phyloP scores from a whole-genome alignment of 2,797 vertebrate species.

The Scarus forsteni region DNA sequence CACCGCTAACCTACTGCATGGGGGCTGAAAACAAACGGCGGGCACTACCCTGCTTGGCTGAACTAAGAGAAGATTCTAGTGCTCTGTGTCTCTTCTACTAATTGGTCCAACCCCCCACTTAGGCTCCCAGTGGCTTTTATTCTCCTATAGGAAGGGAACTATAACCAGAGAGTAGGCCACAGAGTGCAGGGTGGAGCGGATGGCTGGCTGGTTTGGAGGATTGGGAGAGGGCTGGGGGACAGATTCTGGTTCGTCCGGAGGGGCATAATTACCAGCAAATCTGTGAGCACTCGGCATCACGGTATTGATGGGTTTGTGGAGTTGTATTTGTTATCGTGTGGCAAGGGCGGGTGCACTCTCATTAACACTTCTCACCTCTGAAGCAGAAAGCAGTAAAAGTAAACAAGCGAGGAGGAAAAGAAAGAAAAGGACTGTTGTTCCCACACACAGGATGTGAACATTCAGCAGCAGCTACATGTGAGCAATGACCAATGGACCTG shows the following conservation, averaged over 20 bases:
- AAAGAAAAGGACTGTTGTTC: conserved; percentile 27
- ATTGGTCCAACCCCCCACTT: conserved; percentile 64
- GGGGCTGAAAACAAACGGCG: conserved; percentile 47
- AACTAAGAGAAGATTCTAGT: conserved; percentile 60
- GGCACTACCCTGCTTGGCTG: conserved; percentile 55
- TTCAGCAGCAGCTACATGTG: not conserved
- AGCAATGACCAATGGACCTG: not conserved
- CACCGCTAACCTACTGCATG: conserved; percentile 39
- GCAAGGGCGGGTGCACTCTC: conserved; percentile 54
- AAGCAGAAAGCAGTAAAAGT: conserved; percentile 54
- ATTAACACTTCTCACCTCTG: conserved; percentile 79
- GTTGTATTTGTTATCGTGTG: conserved; percentile 64
- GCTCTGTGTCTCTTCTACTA: conserved; percentile 64
- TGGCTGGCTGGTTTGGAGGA: conserved; percentile 11
- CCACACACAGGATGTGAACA: conserved; percentile 4
- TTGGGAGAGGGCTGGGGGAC: not conserved
- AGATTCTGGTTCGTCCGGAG: conserved; percentile 60
- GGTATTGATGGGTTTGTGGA: conserved; percentile 68
- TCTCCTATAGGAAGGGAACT: conserved; percentile 31
- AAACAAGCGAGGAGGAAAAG: conserved; percentile 55
- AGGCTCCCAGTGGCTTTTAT: conserved; percentile 45
- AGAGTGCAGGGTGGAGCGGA: not conserved
- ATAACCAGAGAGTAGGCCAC: conserved; percentile 25
- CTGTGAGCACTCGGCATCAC: conserved; percentile 35
- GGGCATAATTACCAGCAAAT: conserved; percentile 74